phyloP scores from a whole-genome alignment of 2,113 vertebrate species.

The Bucco capensis region DNA sequence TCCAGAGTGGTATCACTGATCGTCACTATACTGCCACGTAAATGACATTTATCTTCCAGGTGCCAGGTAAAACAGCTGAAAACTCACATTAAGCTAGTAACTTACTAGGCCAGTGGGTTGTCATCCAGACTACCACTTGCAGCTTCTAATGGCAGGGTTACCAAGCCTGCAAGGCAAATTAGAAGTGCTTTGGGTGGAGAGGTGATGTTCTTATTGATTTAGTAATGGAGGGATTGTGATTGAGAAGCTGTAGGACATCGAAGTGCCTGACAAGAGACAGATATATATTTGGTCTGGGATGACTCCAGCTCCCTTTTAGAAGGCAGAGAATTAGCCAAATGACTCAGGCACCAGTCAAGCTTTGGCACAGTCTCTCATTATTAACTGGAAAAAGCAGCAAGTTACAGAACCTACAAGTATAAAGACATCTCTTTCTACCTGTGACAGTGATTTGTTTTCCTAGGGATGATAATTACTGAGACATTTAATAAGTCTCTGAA shows the following conservation, averaged over 20 bases:
- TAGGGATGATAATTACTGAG: neutral
- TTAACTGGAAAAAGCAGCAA: neutral
- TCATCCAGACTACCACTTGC: neutral
- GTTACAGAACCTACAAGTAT: neutral
- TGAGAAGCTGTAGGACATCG: constrained; percentile 29
- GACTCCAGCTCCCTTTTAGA: neutral
- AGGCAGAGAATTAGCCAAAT: neutral
- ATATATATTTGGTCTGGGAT: neutral
- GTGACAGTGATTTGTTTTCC: neutral
- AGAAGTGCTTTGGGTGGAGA: neutral
- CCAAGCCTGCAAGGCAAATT: constrained; percentile 23
- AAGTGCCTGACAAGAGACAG: neutral
- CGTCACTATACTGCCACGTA: neutral
- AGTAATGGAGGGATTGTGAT: constrained; percentile 9
- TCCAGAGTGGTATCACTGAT: neutral
- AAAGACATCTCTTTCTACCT: neutral
- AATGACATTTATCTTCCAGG: neutral
- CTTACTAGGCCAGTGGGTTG: neutral
- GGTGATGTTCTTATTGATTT: constrained; percentile 7
- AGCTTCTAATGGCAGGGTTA: constrained; percentile 21
- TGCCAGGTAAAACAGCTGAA: neutral
- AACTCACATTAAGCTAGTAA: neutral
- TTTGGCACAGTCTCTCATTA: neutral
- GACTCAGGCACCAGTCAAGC: neutral
- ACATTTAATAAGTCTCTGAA: neutral